These are phyloP conservation scores for Mionectes olivaceus DNA, from an alignment of 2,797 vertebrate genomes.

Conservation along the genomic window DNA sequence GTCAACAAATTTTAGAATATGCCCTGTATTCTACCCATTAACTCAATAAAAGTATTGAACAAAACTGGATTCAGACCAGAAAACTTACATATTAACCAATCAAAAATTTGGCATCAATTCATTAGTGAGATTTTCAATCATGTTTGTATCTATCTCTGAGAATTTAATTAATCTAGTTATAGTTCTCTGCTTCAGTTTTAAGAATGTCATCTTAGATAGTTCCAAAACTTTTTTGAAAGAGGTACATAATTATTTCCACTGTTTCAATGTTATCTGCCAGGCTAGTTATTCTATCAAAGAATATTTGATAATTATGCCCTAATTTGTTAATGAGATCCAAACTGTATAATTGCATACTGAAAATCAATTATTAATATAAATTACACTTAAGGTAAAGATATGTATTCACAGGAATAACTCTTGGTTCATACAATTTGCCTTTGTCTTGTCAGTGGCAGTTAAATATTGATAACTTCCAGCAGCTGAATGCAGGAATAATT, in stretches of 20 bases:
- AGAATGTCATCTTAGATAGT: neutral
- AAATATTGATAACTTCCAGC: constrained; percentile 65
- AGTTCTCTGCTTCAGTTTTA: neutral
- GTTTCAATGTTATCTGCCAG: neutral
- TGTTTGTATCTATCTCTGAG: neutral
- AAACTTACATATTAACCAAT: neutral
- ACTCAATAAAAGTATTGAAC: neutral
- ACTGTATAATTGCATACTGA: neutral
- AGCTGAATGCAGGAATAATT: constrained; percentile 35
- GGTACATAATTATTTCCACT: neutral
- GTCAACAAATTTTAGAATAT: neutral
- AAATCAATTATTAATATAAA: constrained; percentile 49
- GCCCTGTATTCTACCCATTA: neutral
- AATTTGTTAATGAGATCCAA: constrained; percentile 28
- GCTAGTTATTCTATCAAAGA: neutral
- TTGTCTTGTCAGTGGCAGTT: constrained; percentile 43
- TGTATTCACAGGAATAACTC: neutral
- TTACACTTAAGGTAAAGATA: neutral
- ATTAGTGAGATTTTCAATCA: neutral
- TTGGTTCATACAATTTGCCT: constrained; percentile 27
- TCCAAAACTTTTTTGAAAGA: neutral
- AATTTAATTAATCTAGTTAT: neutral
- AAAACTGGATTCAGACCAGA: neutral
- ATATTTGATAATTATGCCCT: neutral
- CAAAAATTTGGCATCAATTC: neutral